Conservation (phyloP, 2,797 vertebrate species). For the Paratrypauchen microcephalus region DNA sequence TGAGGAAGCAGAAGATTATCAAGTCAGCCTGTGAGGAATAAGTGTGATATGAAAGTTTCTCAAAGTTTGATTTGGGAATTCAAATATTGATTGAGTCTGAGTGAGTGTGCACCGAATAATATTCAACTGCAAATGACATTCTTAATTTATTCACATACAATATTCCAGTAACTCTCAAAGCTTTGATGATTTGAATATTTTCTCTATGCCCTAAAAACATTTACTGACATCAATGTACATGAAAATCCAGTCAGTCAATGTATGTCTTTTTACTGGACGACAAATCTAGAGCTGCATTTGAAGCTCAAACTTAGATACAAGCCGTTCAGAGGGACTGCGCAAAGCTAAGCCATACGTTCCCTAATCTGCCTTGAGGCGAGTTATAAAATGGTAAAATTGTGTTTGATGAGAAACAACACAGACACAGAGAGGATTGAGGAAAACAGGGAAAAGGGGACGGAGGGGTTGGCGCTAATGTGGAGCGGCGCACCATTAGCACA, state of each 20-base stretch:
- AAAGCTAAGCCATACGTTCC: constrained; percentile 1
- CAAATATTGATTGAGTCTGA: background rate
- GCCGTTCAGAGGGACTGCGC: background rate
- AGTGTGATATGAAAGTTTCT: background rate
- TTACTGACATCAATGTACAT: background rate
- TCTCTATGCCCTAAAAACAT: background rate
- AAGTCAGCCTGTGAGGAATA: too few species aligned
- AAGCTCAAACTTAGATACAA: background rate
- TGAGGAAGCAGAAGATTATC: too few species aligned
- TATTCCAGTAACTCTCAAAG: background rate
- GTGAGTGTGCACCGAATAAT: background rate
- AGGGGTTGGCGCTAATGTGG: background rate
- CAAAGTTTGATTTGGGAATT: background rate
- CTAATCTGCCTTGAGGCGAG: constrained; percentile 11
- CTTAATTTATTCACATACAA: background rate
- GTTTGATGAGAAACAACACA: constrained; percentile 10
- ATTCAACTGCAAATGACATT: background rate
- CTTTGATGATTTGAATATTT: background rate
- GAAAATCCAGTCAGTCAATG: background rate
- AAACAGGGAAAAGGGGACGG: constrained; percentile 3
- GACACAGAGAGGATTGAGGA: constrained; percentile 1
- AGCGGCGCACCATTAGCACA: constrained; percentile 22
- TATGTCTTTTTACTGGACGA: background rate
- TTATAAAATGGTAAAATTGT: constrained; percentile 9
- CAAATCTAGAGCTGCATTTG: background rate